Percentiles rank a stretch among this genome's conserved stretches.
Conservation (phyloP, 2,797 vertebrate species). For the Eptatretus atami region DNA sequence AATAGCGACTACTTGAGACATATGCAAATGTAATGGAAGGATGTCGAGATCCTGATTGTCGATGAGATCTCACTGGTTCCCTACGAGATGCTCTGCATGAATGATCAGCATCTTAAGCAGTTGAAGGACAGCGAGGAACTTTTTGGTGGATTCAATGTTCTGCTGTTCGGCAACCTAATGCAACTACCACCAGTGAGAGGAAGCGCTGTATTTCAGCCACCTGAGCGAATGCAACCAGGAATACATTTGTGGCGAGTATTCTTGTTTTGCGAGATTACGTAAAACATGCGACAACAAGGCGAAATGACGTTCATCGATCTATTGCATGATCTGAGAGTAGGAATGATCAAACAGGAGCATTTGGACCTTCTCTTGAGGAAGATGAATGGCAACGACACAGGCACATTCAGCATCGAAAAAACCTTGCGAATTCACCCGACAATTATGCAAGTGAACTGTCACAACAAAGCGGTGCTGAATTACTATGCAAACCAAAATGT, state of each 20-base stretch:
- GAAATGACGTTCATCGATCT: not conserved
- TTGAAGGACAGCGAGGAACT: not conserved
- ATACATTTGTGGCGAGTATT: not conserved
- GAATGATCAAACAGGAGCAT: not conserved
- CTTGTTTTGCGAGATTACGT: not conserved
- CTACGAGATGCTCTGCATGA: not conserved
- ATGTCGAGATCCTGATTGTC: not conserved
- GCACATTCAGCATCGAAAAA: not conserved
- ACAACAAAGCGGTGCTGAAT: not conserved
- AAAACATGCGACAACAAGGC: not conserved
- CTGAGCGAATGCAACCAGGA: too few species aligned
- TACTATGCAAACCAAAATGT: not conserved
- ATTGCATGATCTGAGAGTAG: not conserved
- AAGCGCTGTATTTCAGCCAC: too few species aligned
- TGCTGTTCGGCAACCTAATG: too few species aligned
- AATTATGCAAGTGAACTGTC: not conserved
- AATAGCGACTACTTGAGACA: not conserved
- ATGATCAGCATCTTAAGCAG: not conserved
- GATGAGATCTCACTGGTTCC: constrained; percentile 1
- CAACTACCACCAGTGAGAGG: too few species aligned
- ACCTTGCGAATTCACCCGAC: not conserved
- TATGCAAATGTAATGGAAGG: not conserved
- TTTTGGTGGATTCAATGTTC: not conserved
- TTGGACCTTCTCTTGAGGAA: not conserved
- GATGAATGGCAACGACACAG: not conserved